Base-by-base conservation (phyloP, 2,888 invertebrate species). In the Crioceris asparagi region DNA sequence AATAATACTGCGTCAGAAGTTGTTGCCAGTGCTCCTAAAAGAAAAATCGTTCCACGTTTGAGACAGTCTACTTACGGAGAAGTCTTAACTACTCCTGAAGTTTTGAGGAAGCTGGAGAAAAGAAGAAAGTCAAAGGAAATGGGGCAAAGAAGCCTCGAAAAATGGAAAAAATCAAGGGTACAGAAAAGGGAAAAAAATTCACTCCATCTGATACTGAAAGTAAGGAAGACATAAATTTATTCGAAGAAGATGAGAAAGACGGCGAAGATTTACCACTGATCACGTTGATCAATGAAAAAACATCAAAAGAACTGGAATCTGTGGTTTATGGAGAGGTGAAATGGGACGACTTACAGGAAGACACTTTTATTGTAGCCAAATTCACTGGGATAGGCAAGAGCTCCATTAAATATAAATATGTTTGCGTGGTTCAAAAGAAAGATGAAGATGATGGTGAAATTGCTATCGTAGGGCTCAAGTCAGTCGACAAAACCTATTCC, bases 281-380 rank as follows among this genome's bases (percentile, higher is more conserved):
- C 23, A 23, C 23, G 23, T 17, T 33, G 33, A 33, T 33, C 18
- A 23, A 33, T 33, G 23, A 33, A 33, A 33, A 33, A 23, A 21
- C 33, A 15, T 33, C 33, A 12, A 23, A 33, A 33, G 8, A 21
- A 23, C 18, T 25, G 4, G 11, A 33, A 33, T 33, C 21, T 33
- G 33, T 33, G 33, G 33, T 33, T 33, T 23, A 33, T 33, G 33
- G 25, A 33, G 33, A 33, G 23, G 33, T 33, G 23, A 33, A 33
- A 18, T 33, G 33, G 33, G 33, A 33, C 21, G 33, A 33, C 33
- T 33, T 23, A 33, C 23, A 33, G 33, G 23, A 33, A 23, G 23
- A 33, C 12, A 33, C 33, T 33, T 33, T 33, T 4, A 33, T 33
- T 33, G 21, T 23, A 33, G 33, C 33, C 33, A 15, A 31, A 31